These are phyloP conservation scores for Heloderma charlesbogerti DNA, from an alignment of 2,113 vertebrate species.

Conservation along the genomic window DNA sequence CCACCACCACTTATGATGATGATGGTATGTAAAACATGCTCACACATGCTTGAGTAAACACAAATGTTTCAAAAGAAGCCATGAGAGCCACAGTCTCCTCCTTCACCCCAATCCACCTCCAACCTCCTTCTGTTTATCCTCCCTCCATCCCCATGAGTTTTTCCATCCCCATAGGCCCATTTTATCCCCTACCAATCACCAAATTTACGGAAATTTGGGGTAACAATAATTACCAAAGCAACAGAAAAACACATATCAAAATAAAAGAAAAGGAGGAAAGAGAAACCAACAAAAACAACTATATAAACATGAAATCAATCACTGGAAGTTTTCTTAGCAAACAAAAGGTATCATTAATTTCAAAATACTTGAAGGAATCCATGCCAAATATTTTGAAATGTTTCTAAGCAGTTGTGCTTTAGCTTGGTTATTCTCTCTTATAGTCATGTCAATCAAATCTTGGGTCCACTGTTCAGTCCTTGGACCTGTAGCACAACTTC, in stretches of 20 bases:
- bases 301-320: neutral
- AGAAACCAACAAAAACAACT: neutral
- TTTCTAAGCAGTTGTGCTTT: constrained; percentile 27
- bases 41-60: no score
- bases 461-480: no score
- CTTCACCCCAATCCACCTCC: neutral
- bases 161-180: neutral
- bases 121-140: neutral
- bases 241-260: neutral
- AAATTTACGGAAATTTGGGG: neutral
- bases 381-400: constrained; percentile 28
- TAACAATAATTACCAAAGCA: neutral
- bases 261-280: neutral
- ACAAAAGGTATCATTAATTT: neutral
- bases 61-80: no score
- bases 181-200: neutral
- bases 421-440: neutral
- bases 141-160: no score
- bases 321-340: neutral
- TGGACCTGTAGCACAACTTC: neutral
- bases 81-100: neutral
- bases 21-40: no score
- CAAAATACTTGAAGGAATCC: neutral
- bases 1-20: no score
- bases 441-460: neutral